Conservation (phyloP, 2,113 vertebrate genomes). For the Aramus guarauna region DNA sequence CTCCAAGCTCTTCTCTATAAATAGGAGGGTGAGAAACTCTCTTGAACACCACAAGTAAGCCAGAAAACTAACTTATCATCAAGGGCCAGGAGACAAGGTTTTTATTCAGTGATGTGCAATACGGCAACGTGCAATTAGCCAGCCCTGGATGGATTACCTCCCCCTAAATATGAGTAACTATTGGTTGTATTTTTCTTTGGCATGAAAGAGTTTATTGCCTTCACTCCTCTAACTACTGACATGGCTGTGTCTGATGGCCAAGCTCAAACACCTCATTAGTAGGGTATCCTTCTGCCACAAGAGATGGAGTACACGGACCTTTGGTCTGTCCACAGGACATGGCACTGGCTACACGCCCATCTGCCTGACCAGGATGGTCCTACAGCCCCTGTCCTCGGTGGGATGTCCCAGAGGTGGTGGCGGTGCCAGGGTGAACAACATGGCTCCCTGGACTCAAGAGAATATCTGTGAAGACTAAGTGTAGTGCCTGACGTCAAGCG, state of each 20-base stretch:
- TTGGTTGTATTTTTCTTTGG: not conserved
- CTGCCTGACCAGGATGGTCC: not conserved
- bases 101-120: not conserved
- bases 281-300: not conserved
- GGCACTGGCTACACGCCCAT: rapidly evolving
- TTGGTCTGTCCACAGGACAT: not conserved
- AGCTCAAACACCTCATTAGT: not conserved
- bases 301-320: not conserved
- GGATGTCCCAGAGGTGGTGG: not conserved
- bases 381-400: not conserved
- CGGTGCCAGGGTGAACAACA: not conserved
- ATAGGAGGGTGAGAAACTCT: not conserved
- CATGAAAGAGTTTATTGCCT: not conserved
- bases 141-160: not conserved
- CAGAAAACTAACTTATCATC: not conserved
- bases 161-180: not conserved
- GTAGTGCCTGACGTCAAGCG: not conserved
- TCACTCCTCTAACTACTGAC: not conserved
- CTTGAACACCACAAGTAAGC: not conserved
- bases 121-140: not conserved
- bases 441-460: not conserved
- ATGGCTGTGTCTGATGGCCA: not conserved
- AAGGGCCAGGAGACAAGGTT: not conserved
- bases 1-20: not conserved
- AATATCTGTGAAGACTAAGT: not conserved